Percentiles rank a stretch among this genome's conserved stretches.
Conservation (phyloP, 2,888 invertebrate species). For the Cataglyphis livida region DNA sequence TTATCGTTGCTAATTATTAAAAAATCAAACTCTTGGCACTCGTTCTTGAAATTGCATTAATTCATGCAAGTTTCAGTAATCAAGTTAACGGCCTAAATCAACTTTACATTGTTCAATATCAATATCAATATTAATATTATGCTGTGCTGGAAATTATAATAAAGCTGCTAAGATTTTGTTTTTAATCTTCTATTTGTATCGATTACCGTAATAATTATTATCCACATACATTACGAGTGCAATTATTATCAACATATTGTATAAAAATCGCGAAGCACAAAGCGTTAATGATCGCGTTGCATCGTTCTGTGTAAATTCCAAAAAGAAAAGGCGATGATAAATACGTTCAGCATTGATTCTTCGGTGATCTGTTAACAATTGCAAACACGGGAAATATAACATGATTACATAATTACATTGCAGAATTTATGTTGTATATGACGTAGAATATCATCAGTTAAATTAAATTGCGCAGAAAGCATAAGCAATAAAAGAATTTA, state of each 20-base stretch:
- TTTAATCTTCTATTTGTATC: constrained; percentile 26
- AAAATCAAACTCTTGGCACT: not conserved
- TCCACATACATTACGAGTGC: not conserved
- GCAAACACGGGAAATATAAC: too few species aligned
- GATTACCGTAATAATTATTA: not conserved
- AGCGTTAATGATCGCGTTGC: too few species aligned
- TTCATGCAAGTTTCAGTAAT: not conserved
- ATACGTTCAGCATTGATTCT: too few species aligned
- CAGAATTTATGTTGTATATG: too few species aligned
- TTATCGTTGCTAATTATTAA: not conserved
- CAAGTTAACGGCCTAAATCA: constrained; percentile 16
- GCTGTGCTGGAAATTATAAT: constrained; percentile 20
- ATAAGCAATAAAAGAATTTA: too few species aligned
- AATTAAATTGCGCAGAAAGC: not conserved
- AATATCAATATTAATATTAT: constrained; percentile 20
- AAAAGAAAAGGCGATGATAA: too few species aligned
- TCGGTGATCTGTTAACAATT: too few species aligned
- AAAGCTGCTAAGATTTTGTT: not conserved
- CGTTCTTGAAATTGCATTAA: not conserved
- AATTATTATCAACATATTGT: too few species aligned
- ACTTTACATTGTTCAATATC: not conserved
- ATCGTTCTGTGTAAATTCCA: too few species aligned
- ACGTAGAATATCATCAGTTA: not conserved
- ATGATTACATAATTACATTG: too few species aligned
- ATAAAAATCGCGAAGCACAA: not conserved